Evolutionary conservation across 2,797 vertebrate genomes (phyloP).

Genomic region (Acanthurus tractus): DNA sequence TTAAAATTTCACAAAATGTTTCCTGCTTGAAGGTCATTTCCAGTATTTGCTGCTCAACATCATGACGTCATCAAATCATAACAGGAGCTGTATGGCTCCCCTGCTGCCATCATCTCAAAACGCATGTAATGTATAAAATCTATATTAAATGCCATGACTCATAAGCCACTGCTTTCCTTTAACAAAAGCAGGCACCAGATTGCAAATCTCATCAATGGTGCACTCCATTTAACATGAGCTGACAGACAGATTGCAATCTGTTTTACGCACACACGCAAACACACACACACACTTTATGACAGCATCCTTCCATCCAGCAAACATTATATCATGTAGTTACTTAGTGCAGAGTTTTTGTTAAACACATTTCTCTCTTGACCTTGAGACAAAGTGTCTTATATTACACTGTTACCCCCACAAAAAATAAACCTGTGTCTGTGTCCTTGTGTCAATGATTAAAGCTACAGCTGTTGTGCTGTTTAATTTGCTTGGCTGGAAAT

Average conservation of each 20-base stretch:
- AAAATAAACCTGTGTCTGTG: constrained; percentile 67
- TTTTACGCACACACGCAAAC: constrained; percentile 51
- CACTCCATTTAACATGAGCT: constrained; percentile 80
- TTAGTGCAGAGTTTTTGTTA: constrained; percentile 64
- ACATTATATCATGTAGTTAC: constrained; percentile 66
- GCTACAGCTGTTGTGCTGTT: constrained; percentile 74
- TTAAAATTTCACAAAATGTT: constrained; percentile 44
- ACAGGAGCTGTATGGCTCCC: constrained; percentile 45
- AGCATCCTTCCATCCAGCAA: constrained; percentile 66
- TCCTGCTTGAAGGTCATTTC: constrained; percentile 53
- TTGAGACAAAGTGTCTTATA: constrained; percentile 72
- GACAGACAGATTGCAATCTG: constrained; percentile 83
- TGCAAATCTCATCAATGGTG: constrained; percentile 77
- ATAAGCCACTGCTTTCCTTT: constrained; percentile 51
- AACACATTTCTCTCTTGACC: constrained; percentile 75
- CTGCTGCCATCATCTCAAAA: constrained; percentile 57
- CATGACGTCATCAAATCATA: constrained; percentile 45
- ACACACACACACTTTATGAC: constrained; percentile 72
- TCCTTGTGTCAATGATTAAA: constrained; percentile 76
- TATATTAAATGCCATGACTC: constrained; percentile 68
- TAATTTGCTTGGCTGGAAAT: constrained; percentile 71
- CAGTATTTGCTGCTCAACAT: constrained; percentile 40
- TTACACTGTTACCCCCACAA: constrained; percentile 54
- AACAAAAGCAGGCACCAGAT: constrained; percentile 75
- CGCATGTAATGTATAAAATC: constrained; percentile 65